A percentile compares a stretch with the other conserved stretches of the same genome.
Conservation (phyloP, 2,888 invertebrate genomes). For the Frankliniella fusca region DNA sequence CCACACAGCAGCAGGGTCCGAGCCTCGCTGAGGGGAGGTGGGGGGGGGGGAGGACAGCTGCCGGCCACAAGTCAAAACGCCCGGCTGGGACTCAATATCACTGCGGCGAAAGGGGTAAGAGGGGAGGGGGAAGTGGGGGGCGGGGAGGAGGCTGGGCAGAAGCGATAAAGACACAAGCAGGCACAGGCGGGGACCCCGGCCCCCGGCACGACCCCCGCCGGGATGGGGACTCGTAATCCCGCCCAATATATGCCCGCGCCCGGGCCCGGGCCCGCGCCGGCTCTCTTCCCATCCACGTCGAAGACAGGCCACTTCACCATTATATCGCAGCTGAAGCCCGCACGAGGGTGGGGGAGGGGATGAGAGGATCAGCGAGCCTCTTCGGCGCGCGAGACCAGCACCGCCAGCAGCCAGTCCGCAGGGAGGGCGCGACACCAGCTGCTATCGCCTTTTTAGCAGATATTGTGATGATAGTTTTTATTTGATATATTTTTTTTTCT, state of each 20-base stretch:
- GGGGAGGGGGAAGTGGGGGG: neutral
- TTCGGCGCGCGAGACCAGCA: too few relatives aligned
- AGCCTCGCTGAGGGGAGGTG: too few relatives aligned
- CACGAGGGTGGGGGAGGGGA: too few relatives aligned
- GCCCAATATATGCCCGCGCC: conserved; percentile 5
- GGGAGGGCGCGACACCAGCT: too few relatives aligned
- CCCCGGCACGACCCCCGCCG: too few relatives aligned
- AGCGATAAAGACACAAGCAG: conserved; percentile 5
- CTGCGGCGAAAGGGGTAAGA: neutral
- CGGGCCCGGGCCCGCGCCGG: too few relatives aligned
- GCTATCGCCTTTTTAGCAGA: too few relatives aligned
- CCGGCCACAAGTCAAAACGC: neutral
- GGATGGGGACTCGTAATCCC: conserved; percentile 15
- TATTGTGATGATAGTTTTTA: too few relatives aligned
- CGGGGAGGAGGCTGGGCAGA: neutral
- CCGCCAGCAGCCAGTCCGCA: too few relatives aligned
- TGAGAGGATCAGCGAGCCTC: too few relatives aligned
- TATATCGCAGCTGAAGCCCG: neutral
- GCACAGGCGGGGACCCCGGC: too few relatives aligned
- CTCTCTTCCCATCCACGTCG: conserved; percentile 15
- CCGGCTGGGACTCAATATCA: neutral
- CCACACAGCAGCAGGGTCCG: neutral
- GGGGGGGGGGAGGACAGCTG: neutral
- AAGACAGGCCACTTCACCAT: neutral
- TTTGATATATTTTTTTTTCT: too few relatives aligned